Conservation (phyloP, 1,140 invertebrate species). For the Sitobion miscanthi region DNA sequence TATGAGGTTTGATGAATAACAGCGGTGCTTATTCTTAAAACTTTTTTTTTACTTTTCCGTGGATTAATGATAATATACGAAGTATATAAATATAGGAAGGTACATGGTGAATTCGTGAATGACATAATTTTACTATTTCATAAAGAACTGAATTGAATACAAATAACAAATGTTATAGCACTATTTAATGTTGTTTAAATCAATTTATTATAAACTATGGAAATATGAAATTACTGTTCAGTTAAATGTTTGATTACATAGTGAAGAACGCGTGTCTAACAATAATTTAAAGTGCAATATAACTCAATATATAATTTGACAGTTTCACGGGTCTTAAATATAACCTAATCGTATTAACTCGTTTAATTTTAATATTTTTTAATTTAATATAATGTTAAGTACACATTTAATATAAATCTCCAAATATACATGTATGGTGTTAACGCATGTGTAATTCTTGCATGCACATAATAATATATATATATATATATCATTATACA, state of each 20-base stretch:
- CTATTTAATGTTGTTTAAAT: background rate
- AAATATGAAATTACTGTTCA: background rate
- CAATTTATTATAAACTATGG: background rate
- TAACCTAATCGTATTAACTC: background rate
- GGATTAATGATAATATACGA: no score
- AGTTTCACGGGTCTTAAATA: background rate
- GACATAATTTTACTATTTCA: background rate
- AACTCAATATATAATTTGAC: background rate
- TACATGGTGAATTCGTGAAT: background rate
- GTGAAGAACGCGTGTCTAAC: background rate
- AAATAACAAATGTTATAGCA: background rate
- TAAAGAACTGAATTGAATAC: background rate
- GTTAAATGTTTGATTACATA: background rate
- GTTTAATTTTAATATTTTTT: background rate
- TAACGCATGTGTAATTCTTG: no score
- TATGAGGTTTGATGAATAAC: no score
- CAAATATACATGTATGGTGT: background rate
- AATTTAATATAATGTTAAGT: background rate
- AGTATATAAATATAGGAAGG: background rate
- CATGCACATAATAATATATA: no score
- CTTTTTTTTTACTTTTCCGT: no score
- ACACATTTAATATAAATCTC: background rate
- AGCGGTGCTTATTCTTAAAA: no score
- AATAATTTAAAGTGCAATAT: background rate
- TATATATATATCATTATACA: no score